These are phyloP conservation scores for Drosophila paulistorum DNA, from an alignment of 1,140 invertebrate genomes.

Conservation along the genomic window DNA sequence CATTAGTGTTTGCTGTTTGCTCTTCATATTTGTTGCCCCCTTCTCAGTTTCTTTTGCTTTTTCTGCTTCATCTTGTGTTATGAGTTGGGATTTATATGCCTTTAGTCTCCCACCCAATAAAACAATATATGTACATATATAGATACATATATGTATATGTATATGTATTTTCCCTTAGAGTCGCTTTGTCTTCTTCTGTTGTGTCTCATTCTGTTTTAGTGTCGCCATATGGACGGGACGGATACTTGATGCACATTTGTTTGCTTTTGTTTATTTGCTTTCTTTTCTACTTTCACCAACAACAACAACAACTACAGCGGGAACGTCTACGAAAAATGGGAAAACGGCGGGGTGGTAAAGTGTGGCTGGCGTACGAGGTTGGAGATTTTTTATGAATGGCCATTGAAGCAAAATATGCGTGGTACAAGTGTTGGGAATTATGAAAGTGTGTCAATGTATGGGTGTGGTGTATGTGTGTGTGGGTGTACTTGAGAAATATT, in stretches of 20 bases:
- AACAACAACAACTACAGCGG: background rate
- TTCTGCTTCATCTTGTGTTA: conserved; percentile 28
- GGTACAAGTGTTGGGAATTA: conserved; percentile 64
- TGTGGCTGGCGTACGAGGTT: conserved; percentile 1
- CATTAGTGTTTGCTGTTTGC: conserved; percentile 69
- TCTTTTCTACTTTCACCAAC: conserved; percentile 21
- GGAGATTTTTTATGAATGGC: conserved; percentile 59
- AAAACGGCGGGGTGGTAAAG: background rate
- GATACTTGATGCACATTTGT: conserved; percentile 69
- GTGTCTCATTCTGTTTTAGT: conserved; percentile 27
- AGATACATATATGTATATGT: conserved; percentile 4
- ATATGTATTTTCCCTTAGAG: conserved; percentile 14
- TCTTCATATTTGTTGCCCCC: conserved; percentile 58
- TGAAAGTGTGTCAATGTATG: conserved; percentile 32
- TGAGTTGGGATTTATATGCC: conserved; percentile 61
- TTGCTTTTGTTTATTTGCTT: conserved; percentile 67
- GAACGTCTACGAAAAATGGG: background rate
- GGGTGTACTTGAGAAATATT: conserved; percentile 41
- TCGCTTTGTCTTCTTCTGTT: conserved; percentile 31
- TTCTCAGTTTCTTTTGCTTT: background rate
- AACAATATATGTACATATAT: background rate
- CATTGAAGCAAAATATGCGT: conserved; percentile 68
- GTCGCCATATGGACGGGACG: conserved; percentile 57
- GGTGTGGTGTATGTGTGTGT: background rate
- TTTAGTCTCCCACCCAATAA: background rate